Evolutionary conservation across 2,113 vertebrate species (phyloP).

Genomic region (Gracilinanus agilis): DNA sequence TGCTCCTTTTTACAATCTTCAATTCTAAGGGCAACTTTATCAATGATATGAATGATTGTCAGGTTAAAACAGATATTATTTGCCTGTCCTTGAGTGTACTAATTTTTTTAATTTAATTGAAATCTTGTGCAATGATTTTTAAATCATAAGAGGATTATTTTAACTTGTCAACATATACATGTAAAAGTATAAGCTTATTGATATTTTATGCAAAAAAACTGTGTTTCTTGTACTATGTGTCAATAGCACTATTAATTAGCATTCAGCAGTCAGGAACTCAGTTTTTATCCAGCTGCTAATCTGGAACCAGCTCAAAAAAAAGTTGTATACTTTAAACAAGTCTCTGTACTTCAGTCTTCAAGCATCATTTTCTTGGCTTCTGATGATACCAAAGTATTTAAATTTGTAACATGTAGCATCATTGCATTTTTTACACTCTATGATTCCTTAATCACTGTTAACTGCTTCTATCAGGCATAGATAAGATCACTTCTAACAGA

Average conservation of each 20-base stretch:
- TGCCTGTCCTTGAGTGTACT: constrained; percentile 17
- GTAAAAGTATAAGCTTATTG: constrained; percentile 60
- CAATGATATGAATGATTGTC: constrained; percentile 37
- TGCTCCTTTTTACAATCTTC: constrained; percentile 45
- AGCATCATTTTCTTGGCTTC: constrained; percentile 65
- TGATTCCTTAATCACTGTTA: constrained; percentile 47
- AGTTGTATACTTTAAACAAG: constrained; percentile 64
- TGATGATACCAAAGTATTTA: constrained; percentile 19
- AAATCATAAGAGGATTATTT: constrained; percentile 54
- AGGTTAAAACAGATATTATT: constrained; percentile 31
- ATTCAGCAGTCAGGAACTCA: constrained; percentile 52
- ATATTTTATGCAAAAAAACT: constrained; percentile 58
- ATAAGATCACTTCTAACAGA: constrained; percentile 35
- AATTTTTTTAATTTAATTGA: constrained; percentile 5
- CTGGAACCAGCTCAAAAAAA: constrained; percentile 62
- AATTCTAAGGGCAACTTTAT: constrained; percentile 53
- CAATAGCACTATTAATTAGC: constrained; percentile 59
- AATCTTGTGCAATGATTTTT: constrained; percentile 51
- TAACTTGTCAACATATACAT: constrained; percentile 67
- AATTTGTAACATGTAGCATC: constrained; percentile 53
- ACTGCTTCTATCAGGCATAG: constrained; percentile 22
- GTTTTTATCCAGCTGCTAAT: constrained; percentile 71
- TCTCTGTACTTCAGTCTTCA: constrained; percentile 45
- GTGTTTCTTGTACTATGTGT: constrained; percentile 61
- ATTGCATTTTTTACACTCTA: constrained; percentile 43